Evolutionary conservation across 92 coral and sea anemone species (phyloP), one percentile per base, ranked within the genome.

Genomic region (Palythoa caribaeorum): DNA sequence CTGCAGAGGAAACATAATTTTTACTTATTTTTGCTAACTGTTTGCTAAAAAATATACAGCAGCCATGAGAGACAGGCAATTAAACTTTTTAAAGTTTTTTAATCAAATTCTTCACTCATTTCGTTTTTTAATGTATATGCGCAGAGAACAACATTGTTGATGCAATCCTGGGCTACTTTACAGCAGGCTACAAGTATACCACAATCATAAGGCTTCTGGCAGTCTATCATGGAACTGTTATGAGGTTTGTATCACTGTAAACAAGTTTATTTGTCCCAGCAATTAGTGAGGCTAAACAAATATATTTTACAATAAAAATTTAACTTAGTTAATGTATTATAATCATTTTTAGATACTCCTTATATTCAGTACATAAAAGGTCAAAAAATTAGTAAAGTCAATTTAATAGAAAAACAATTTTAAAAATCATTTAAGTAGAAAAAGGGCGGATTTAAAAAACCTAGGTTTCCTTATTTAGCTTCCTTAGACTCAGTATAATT

Each of bases 401-500:
- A 10, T 21, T 17, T 10, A 68, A 11, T 19, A 68, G 37, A 68
- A 68, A 68, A 68, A 65, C 15, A 3, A 57, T 57, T 57, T 57
- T 40, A 57, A 57, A 68, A 68, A 19, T 68, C 7, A 68, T 68
- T 68, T 68, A 68, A 68, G 36, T n/a, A 68, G 73, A 68, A 68
- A 71, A 36, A 71, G 12, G 76, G 76, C 50, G 50, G 76, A 71
- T 71, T 51, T 38, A 71, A 71, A 71, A 71, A 71, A 35, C 48
- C 16, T 71, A 71, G 76, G 76, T 71, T 71, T 71, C 76, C 76
- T 28, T 71, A 71, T 71, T 71, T 71, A 36, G 76, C 76, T 37
- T 71, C 16, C 35, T 55, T 55, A 55, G 65, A 57, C 65, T n/a
- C 65, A 57, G n/a, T 57, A 57, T 14, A 57, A 71, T 71, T 71